Base-by-base conservation (phyloP, 2,797 vertebrate species). In the Allobates femoralis region DNA sequence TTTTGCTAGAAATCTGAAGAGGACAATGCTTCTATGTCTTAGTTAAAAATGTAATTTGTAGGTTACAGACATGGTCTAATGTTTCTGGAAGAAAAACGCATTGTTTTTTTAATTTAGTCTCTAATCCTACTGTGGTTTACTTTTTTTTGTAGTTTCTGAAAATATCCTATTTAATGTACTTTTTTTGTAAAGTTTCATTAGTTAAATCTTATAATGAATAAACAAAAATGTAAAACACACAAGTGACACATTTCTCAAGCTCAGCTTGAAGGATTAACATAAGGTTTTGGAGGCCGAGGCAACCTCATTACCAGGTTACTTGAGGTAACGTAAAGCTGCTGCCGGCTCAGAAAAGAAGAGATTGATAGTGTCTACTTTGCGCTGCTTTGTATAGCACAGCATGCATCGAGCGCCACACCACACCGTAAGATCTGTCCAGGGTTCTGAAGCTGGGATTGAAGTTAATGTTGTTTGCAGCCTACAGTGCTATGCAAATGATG, bases 301-400 rank as follows among this genome's bases (percentile, higher is more conserved):
- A 84, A 60, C 6, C 75, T 30, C 58, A 50, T 53, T 26, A 37
- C 64, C 41, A 79, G 37, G 64, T 62, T 79, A 77, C 81, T 75
- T 28, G 8, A 66, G 76, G 81, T 60, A 71, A 77, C n/a, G 69
- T 50, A 80, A 79, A 74, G 67, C 41, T 3, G 50, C 55, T 74
- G n/a, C 5, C 21, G 77, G 58, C 32, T 79, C 64, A 2, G 58
- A 67, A 51, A 55, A 79, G 41, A 67, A 79, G 19, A 80, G 77
- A 74, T 64, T 79, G 82, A 79, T 60, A 26, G 51, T 76, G 55
- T 66, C 10, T 73, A 21, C 41, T 23, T 19, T 62, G 58, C 18
- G 41, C 53, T 69, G 69, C 53, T 87, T 55, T 74, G 82, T 55
- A 69, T 58, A 85, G 77, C 86, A 87, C 86, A 85, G 86, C 56